A percentile compares a stretch with the other conserved stretches of the same genome.
phyloP scores from a whole-genome alignment of 2,797 vertebrate genomes.

The Rhynchotus rufescens region DNA sequence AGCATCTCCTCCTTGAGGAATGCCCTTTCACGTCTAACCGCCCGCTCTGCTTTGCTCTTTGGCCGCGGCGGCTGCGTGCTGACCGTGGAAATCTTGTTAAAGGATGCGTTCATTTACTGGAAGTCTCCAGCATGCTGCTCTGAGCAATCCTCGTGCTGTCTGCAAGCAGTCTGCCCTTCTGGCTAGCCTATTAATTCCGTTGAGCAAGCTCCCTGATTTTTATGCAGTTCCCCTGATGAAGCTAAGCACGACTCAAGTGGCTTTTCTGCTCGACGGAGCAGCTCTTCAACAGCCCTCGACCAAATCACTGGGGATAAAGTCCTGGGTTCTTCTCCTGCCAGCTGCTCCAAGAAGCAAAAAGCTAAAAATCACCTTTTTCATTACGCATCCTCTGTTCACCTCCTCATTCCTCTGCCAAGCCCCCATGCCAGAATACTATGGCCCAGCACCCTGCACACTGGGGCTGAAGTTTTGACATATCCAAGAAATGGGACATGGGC shows the following conservation, averaged over 20 bases:
- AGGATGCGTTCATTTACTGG: slow-evolving; percentile 23
- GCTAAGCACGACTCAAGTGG: slow-evolving; percentile 20
- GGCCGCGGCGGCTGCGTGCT: not conserved
- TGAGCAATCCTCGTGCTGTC: slow-evolving; percentile 12
- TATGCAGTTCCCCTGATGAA: slow-evolving; percentile 47
- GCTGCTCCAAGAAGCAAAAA: not conserved
- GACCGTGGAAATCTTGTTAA: slow-evolving; percentile 42
- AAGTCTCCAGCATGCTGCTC: slow-evolving; percentile 35
- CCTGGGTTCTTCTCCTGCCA: not conserved
- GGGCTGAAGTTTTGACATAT: not conserved
- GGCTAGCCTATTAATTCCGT: slow-evolving; percentile 43
- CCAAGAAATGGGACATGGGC: not conserved
- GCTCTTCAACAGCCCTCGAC: slow-evolving; percentile 7
- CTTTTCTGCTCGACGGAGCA: not conserved
- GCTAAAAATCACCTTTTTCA: not conserved
- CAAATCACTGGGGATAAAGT: slow-evolving; percentile 5
- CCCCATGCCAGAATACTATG: not conserved
- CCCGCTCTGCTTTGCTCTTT: not conserved
- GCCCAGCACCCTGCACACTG: not conserved
- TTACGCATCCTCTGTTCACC: too few relatives aligned
- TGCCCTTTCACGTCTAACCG: not conserved
- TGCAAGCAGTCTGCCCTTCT: slow-evolving; percentile 21
- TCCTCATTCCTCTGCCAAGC: too few relatives aligned
- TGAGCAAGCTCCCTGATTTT: slow-evolving; percentile 46
- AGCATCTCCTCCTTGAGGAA: not conserved